Percentiles rank a stretch among this genome's conserved stretches.
phyloP scores from a whole-genome alignment of 2,888 invertebrate species.

The Ophion ellenae region DNA sequence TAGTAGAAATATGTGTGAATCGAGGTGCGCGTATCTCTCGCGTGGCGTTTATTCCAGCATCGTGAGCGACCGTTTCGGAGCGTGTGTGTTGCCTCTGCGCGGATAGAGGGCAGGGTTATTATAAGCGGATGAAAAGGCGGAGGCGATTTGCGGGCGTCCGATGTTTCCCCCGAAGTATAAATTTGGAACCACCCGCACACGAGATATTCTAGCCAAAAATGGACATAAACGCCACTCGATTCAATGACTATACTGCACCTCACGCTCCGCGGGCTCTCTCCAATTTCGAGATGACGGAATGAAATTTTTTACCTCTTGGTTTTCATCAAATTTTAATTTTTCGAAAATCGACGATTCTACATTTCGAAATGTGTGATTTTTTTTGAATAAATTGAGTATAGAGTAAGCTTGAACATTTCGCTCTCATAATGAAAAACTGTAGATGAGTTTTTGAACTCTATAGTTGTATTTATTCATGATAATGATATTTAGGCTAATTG shows the following conservation, averaged over 20 bases:
- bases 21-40: background rate
- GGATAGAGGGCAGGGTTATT: slow-evolving; percentile 56
- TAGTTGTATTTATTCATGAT: background rate
- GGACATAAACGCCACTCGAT: slow-evolving; percentile 42
- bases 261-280: background rate
- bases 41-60: slow-evolving; percentile 41
- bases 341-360: no score
- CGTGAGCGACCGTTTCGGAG: slow-evolving; percentile 55
- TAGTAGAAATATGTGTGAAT: background rate
- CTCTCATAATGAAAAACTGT: background rate
- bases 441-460: background rate
- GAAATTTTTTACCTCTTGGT: background rate
- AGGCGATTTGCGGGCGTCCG: slow-evolving; percentile 50
- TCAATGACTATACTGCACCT: background rate
- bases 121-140: slow-evolving; percentile 61
- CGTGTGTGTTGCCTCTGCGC: slow-evolving; percentile 25
- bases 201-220: slow-evolving; percentile 63
- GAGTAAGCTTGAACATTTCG: no score
- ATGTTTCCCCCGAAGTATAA: slow-evolving; percentile 46
- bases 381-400: no score
- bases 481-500: background rate
- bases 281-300: background rate
- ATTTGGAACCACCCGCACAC: slow-evolving; percentile 62
- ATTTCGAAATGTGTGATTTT: no score
- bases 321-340: background rate